Evolutionary conservation across 2,797 vertebrate species (phyloP), one percentile per base, ranked within the genome.

Genomic region (Xenops minutus): DNA sequence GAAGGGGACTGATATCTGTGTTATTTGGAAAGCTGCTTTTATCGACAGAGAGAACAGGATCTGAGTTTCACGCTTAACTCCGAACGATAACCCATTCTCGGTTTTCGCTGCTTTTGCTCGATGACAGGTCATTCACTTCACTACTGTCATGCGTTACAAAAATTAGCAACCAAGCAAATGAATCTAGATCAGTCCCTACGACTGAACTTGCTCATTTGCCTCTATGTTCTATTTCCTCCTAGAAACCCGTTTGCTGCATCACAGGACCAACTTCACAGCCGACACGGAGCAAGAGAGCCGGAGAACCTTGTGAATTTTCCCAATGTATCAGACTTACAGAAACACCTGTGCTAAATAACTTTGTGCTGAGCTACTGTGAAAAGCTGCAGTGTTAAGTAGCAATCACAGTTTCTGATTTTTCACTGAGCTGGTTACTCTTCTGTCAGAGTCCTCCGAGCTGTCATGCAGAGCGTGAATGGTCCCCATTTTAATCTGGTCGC

Each of bases 271-370:
- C 93, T 94, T 96, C 93, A 68, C 94, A 93, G 93, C 89, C 51
- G 54, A 89, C 86, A 95, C 51, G 51, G 87, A 92, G 91, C 89
- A 95, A 88, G 89, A 48, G 89, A 94, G 94, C 76, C 26, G 24
- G 78, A 89, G 81, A 96, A 96, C 94, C 95, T 88, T 97, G 95
- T 19, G 95, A 97, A 96, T 95, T 97, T 96, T 97, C 96, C 96
- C 96, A 94, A 94, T 78, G 95, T 96, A 96, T 96, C 95, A 93
- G 94, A 96, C 94, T 96, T 93, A 92, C 96, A 95, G 85, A 95
- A 96, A 91, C 96, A 94, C 91, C 94, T 95, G 95, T 92, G 96
- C 94, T 95, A 95, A 93, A 93, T 93, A 93, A 90, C 91, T 96
- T 94, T 86, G 79, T 93, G 91, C 95, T 93, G 92, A 94, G 94